phyloP scores from a whole-genome alignment of 1,140 invertebrate genomes.

The Aphaenogaster ashmeadi region DNA sequence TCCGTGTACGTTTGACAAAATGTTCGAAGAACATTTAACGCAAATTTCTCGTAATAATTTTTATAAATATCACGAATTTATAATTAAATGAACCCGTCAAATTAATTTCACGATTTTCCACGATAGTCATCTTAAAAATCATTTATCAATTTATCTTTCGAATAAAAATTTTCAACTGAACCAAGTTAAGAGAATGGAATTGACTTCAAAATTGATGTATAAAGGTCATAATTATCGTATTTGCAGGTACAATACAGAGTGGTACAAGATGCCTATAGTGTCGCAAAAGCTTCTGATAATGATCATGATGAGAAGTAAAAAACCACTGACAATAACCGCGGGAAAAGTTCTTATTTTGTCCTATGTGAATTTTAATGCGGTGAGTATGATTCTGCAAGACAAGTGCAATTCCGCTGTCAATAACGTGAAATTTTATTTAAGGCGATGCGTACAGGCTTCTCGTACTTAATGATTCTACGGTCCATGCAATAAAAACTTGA shows the following conservation, averaged over 20 bases:
- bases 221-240: background rate
- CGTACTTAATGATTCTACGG: constrained; percentile 69
- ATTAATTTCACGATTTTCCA: background rate
- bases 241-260: constrained; percentile 8
- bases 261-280: constrained; percentile 18
- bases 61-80: background rate
- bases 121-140: background rate
- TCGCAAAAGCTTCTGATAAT: constrained; percentile 32
- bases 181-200: background rate
- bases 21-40: background rate
- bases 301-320: constrained; percentile 30
- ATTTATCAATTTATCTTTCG: background rate
- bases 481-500: constrained; percentile 58
- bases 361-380: background rate
- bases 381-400: background rate
- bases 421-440: constrained; percentile 43
- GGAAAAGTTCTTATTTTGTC: background rate
- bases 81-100: too few species aligned
- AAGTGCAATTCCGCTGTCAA: background rate
- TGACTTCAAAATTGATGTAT: background rate
- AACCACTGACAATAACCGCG: constrained; percentile 14
- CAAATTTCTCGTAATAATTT: background rate
- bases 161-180: background rate
- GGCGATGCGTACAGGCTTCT: constrained; percentile 55
- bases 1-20: constrained; percentile 19